Percentiles rank a stretch among this genome's conserved stretches.
phyloP scores from a whole-genome alignment of 2,113 vertebrate species.

The Scytalopus superciliaris region DNA sequence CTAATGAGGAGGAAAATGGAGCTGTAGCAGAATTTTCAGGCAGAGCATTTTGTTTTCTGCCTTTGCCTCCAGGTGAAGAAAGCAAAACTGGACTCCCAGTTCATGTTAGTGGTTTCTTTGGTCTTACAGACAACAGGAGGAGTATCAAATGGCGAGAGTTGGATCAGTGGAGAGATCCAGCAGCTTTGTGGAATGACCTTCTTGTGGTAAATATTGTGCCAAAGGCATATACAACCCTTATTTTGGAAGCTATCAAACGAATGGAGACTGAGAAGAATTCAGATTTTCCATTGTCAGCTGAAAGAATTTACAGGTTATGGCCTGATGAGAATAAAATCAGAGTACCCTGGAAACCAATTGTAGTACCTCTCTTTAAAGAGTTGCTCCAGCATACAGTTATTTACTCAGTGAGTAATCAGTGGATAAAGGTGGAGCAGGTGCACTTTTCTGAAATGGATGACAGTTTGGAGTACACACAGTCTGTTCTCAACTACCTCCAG shows the following conservation, averaged over 20 bases:
- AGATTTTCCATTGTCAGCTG: slow-evolving; percentile 81
- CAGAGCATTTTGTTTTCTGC: slow-evolving; percentile 96
- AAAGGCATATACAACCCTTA: slow-evolving; percentile 87
- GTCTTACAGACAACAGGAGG: slow-evolving; percentile 95
- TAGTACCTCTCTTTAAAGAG: slow-evolving; percentile 88
- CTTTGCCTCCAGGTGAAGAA: slow-evolving; percentile 93
- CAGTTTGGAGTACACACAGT: slow-evolving; percentile 75
- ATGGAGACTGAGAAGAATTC: slow-evolving; percentile 84
- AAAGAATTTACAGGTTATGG: slow-evolving; percentile 87
- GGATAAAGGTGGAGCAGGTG: slow-evolving; percentile 85
- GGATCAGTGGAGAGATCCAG: slow-evolving; percentile 96
- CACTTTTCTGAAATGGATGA: slow-evolving; percentile 89
- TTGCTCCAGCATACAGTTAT: slow-evolving; percentile 86
- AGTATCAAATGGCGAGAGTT: slow-evolving; percentile 97
- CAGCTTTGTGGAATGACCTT: slow-evolving; percentile 95
- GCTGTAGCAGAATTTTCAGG: slow-evolving; percentile 86
- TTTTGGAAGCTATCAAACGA: slow-evolving; percentile 85
- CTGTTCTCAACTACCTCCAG: slow-evolving; percentile 92
- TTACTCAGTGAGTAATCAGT: slow-evolving; percentile 81
- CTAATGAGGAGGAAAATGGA: slow-evolving; percentile 73
- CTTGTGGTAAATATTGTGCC: slow-evolving; percentile 89
- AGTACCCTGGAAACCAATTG: slow-evolving; percentile 87
- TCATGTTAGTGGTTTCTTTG: slow-evolving; percentile 98
- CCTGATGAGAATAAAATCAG: slow-evolving; percentile 82
- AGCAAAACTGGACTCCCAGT: slow-evolving; percentile 94